These are phyloP conservation scores for Plusia festucae DNA, from an alignment of 2,888 invertebrate genomes.

Conservation along the genomic window DNA sequence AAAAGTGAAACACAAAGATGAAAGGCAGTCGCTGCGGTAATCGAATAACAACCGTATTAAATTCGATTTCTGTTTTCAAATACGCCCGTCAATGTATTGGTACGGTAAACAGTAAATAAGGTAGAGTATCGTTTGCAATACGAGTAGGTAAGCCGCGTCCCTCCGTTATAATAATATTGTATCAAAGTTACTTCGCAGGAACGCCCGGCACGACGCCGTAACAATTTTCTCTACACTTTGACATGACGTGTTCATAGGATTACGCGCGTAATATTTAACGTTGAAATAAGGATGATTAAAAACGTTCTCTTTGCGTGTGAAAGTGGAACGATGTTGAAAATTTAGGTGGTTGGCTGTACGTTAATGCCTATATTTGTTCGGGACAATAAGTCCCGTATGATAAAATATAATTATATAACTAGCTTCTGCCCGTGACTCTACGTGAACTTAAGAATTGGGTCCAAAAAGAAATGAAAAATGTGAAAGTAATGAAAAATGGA, in stretches of 20 bases:
- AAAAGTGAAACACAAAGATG: background rate
- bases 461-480: no score
- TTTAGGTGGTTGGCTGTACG: background rate
- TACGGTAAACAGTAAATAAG: conserved; percentile 28
- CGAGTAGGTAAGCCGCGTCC: conserved; percentile 54
- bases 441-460: no score
- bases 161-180: conserved; percentile 62
- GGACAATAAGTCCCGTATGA: background rate
- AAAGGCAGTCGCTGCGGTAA: background rate
- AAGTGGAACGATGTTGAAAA: background rate
- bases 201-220: conserved; percentile 54
- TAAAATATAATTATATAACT: no score
- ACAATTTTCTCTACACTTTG: conserved; percentile 65
- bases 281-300: conserved; percentile 15
- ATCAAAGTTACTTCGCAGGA: conserved; percentile 61
- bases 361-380: background rate
- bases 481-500: no score
- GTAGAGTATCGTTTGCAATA: conserved; percentile 15
- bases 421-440: no score
- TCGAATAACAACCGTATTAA: background rate
- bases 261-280: conserved; percentile 35
- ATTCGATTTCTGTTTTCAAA: conserved; percentile 13
- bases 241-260: conserved; percentile 57
- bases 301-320: background rate
- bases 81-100: conserved; percentile 3